These are phyloP conservation scores for Aurelia sp. DNA, from an alignment of 30 jellyfish, hydroid and myxozoan genomes.

Conservation along the genomic window DNA sequence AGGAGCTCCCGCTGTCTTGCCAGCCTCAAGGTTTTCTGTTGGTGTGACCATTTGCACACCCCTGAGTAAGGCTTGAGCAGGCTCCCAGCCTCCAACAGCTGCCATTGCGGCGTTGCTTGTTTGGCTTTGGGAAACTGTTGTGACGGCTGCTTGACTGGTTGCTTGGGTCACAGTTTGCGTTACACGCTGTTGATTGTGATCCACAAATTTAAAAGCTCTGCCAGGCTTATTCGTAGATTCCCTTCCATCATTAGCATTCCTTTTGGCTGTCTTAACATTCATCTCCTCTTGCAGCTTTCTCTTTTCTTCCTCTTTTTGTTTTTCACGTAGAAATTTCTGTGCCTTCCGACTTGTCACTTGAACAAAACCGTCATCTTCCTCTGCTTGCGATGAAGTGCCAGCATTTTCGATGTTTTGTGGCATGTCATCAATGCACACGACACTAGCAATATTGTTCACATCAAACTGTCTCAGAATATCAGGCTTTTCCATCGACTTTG, in stretches of 20 bases:
- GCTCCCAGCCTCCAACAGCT: constrained; percentile 99
- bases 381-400: constrained; percentile 24
- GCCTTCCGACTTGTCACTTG: constrained; percentile 80
- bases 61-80: constrained; percentile 91
- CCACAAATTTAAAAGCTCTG: constrained; percentile 28
- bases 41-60: constrained; percentile 66
- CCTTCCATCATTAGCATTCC: constrained; percentile 27
- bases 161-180: constrained; percentile 43
- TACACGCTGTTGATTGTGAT: constrained; percentile 44
- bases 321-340: constrained; percentile 71
- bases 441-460: constrained; percentile 87
- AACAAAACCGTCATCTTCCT: constrained; percentile 88
- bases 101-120: constrained; percentile 97
- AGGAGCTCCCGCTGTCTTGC: constrained; percentile 47
- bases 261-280: constrained; percentile 55
- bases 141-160: constrained; percentile 46
- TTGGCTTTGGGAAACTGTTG: constrained; percentile 59
- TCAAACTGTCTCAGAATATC: constrained; percentile 84
- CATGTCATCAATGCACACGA: constrained; percentile 89
- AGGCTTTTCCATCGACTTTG: constrained; percentile 67
- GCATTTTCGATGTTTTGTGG: constrained; percentile 52
- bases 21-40: constrained; percentile 45
- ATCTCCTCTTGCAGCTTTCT: constrained; percentile 66
- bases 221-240: constrained; percentile 45
- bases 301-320: constrained; percentile 80